Evolutionary conservation across 2,113 vertebrate species (phyloP).

Genomic region (Leptobrachium ailaonicum): DNA sequence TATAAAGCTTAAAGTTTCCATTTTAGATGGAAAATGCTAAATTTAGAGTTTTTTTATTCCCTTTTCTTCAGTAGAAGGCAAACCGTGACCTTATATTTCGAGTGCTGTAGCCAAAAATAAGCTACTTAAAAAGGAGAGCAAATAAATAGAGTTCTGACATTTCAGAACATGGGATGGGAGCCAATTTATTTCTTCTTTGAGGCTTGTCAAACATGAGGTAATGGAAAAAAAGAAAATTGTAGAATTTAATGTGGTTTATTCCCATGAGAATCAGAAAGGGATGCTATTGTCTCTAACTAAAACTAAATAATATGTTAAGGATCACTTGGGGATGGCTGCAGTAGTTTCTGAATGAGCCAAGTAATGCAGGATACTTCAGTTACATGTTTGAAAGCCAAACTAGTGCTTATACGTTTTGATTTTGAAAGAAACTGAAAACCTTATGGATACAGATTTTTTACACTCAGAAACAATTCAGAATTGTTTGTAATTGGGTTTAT

Average conservation of each 20-base stretch:
- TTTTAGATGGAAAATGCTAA: constrained; percentile 25
- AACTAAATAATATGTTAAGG: background rate
- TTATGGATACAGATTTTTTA: no score
- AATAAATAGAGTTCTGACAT: constrained; percentile 10
- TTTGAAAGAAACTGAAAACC: background rate
- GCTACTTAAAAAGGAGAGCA: constrained; percentile 21
- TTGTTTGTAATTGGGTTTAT: no score
- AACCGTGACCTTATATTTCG: constrained; percentile 15
- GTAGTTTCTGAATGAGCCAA: background rate
- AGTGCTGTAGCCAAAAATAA: constrained; percentile 11
- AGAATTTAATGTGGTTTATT: background rate
- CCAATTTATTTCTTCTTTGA: constrained; percentile 24
- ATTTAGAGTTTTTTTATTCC: constrained; percentile 7
- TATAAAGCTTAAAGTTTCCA: background rate
- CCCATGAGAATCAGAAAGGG: constrained; percentile 28
- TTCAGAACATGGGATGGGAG: constrained; percentile 22
- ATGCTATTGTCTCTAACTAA: background rate
- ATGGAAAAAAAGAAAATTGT: constrained; percentile 38
- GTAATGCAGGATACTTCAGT: background rate
- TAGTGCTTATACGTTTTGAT: background rate
- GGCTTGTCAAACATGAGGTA: constrained; percentile 19
- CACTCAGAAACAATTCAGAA: no score
- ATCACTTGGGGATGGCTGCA: background rate
- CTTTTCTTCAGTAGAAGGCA: background rate
- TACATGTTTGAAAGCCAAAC: background rate